Conservation (phyloP, 2,797 vertebrate genomes). For the Botia kubotai region DNA sequence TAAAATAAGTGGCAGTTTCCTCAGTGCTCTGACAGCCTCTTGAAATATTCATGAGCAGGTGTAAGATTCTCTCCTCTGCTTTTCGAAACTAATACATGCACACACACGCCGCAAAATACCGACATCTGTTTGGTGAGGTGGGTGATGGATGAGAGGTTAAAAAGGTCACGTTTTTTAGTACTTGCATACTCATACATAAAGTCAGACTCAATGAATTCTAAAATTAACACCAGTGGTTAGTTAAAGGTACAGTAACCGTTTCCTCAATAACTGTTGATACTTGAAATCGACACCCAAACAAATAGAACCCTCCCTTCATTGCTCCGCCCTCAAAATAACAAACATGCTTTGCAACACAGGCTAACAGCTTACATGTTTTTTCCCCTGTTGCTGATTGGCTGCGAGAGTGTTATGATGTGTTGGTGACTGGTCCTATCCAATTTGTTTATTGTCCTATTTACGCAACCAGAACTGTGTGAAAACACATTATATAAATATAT, state of each 20-base stretch:
- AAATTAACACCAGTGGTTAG: neutral
- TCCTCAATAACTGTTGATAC: too few species aligned
- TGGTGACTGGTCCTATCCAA: too few species aligned
- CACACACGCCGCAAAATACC: neutral
- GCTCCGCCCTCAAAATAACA: too few species aligned
- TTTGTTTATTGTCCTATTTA: too few species aligned
- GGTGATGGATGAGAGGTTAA: neutral
- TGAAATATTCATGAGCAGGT: constrained; percentile 42
- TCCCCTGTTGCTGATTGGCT: too few species aligned
- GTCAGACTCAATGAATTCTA: neutral
- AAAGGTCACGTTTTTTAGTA: neutral
- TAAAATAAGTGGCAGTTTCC: constrained; percentile 27
- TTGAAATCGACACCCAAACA: too few species aligned
- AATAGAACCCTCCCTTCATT: too few species aligned
- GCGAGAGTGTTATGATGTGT: too few species aligned
- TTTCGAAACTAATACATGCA: neutral
- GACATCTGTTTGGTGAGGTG: neutral
- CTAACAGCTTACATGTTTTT: too few species aligned
- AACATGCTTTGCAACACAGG: too few species aligned
- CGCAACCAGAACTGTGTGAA: too few species aligned
- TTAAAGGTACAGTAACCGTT: neutral
- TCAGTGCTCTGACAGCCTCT: constrained; percentile 19
- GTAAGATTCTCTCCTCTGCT: constrained; percentile 23
- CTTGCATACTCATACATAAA: neutral
- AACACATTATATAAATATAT: too few species aligned